Conservation (phyloP, 2,113 vertebrate genomes). For the Pampusana beccarii region DNA sequence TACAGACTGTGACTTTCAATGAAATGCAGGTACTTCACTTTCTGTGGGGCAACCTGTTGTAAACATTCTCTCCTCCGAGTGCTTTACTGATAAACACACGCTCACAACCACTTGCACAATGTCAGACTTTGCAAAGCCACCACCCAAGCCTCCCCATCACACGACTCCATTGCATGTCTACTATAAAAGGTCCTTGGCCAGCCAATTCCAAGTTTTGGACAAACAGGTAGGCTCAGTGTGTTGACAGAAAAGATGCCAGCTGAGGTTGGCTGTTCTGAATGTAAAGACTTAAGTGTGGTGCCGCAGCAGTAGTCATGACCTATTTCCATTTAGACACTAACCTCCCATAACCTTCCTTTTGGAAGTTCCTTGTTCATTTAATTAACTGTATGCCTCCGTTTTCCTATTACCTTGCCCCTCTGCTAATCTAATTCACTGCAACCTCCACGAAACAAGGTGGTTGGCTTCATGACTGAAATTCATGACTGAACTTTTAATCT, state of each 20-base stretch:
- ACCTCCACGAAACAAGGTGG: background rate
- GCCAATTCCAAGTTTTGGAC: background rate
- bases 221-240: rapidly evolving
- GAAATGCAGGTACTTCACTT: background rate
- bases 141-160: background rate
- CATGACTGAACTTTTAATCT: background rate
- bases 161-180: too few species aligned
- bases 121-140: background rate
- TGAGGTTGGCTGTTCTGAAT: background rate
- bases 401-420: background rate
- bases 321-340: background rate
- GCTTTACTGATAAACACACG: background rate
- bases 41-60: background rate
- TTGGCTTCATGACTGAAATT: background rate
- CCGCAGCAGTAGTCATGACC: background rate
- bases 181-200: rapidly evolving
- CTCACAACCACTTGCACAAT: background rate
- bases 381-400: background rate
- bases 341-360: background rate
- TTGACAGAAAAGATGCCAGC: background rate
- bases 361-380: background rate
- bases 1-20: background rate
- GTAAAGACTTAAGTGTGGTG: background rate
- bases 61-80: background rate
- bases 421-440: background rate